phyloP scores from a whole-genome alignment of 92 coral and sea anemone species.

The Porites rus region DNA sequence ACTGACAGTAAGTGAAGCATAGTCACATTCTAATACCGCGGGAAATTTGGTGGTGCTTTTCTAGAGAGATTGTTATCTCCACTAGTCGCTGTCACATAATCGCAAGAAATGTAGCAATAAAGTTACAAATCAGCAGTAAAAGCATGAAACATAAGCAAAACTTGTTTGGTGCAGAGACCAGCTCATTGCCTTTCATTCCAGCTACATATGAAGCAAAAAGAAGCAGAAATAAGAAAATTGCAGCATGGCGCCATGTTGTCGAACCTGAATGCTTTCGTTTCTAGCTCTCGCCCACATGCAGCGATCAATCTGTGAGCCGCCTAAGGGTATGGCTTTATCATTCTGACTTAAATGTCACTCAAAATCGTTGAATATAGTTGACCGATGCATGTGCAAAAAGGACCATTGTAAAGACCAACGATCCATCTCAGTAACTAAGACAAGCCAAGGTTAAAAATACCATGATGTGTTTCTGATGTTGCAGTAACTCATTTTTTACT shows the following conservation, averaged over 20 bases:
- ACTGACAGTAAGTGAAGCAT: slow-evolving; percentile 22
- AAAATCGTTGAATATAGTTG: background rate
- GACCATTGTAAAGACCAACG: too few species aligned
- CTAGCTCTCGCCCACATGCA: background rate
- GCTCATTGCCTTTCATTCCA: background rate
- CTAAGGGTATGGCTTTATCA: background rate
- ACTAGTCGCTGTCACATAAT: slow-evolving; percentile 33
- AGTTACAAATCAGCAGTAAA: background rate
- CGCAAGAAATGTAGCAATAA: background rate
- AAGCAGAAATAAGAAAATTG: background rate
- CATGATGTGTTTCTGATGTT: too few species aligned
- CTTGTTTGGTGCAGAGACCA: background rate
- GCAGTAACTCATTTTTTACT: too few species aligned
- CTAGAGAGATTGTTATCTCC: slow-evolving; percentile 23
- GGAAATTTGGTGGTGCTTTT: background rate
- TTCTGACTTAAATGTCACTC: background rate
- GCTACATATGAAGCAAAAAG: background rate
- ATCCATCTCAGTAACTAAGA: too few species aligned
- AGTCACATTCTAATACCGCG: slow-evolving; percentile 2
- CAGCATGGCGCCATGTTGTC: slow-evolving; percentile 1
- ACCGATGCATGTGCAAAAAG: too few species aligned
- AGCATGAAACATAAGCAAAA: background rate
- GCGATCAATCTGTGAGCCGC: background rate
- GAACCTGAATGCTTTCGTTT: background rate
- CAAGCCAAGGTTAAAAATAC: too few species aligned